These are phyloP conservation scores for Malurus alboscapulatus DNA, from an alignment of 2,113 vertebrate species.

Conservation along the genomic window DNA sequence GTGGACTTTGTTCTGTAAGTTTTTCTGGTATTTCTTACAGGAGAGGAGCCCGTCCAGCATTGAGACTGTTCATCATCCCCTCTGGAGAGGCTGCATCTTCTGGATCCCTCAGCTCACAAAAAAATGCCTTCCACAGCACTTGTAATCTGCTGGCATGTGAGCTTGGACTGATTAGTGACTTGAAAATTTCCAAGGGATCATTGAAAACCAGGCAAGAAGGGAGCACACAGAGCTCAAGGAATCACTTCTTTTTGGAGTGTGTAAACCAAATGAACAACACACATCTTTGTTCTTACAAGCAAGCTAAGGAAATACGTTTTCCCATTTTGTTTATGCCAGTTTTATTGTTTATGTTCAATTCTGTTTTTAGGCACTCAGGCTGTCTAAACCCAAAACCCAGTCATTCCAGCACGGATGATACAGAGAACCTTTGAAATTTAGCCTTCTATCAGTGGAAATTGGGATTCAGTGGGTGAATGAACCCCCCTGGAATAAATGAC, in stretches of 20 bases:
- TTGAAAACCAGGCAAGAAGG: neutral
- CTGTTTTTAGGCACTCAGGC: neutral
- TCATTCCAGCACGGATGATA: neutral
- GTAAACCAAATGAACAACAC: neutral
- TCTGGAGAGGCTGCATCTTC: neutral
- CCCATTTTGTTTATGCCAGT: neutral
- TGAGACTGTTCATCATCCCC: neutral
- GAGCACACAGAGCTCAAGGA: neutral
- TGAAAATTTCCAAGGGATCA: neutral
- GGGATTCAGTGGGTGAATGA: neutral
- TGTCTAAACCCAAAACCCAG: neutral
- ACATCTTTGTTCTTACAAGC: neutral
- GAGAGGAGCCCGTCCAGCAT: neutral
- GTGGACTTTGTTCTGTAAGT: too few relatives aligned
- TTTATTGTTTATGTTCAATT: neutral
- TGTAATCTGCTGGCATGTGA: neutral
- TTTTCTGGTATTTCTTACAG: neutral
- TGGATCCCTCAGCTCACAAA: neutral
- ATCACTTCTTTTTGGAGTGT: neutral
- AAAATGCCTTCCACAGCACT: neutral
- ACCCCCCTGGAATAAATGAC: rapidly evolving
- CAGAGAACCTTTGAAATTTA: neutral
- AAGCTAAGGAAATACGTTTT: neutral
- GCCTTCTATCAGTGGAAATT: neutral
- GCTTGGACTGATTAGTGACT: neutral